These are phyloP conservation scores for Channa striata DNA, from an alignment of 2,797 vertebrate genomes.

Conservation along the genomic window DNA sequence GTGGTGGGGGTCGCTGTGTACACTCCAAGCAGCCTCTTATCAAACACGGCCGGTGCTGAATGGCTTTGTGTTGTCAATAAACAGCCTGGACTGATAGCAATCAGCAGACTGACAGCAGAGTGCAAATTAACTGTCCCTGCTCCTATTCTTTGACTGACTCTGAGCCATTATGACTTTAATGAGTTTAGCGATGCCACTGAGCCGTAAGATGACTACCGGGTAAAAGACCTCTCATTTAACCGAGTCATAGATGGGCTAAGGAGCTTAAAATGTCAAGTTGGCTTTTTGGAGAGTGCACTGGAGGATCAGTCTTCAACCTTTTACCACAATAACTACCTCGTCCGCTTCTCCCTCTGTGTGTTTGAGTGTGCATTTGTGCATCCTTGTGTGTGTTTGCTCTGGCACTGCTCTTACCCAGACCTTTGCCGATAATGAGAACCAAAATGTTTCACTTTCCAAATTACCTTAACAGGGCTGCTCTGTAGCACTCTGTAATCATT, in stretches of 20 bases:
- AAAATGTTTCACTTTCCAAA: slow-evolving; percentile 71
- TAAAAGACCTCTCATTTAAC: slow-evolving; percentile 63
- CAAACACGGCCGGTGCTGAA: slow-evolving; percentile 47
- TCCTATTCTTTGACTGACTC: slow-evolving; percentile 59
- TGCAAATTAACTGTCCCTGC: slow-evolving; percentile 69
- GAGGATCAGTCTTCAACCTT: slow-evolving; percentile 53
- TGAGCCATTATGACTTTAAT: slow-evolving; percentile 71
- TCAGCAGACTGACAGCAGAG: slow-evolving; percentile 54
- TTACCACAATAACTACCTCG: slow-evolving; percentile 39
- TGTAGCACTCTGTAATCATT: slow-evolving; percentile 73
- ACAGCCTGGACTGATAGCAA: slow-evolving; percentile 70
- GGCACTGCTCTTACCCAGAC: slow-evolving; percentile 19
- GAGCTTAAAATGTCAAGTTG: slow-evolving; percentile 77
- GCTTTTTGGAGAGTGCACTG: slow-evolving; percentile 46
- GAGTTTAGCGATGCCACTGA: slow-evolving; percentile 67
- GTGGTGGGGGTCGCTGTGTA: not conserved
- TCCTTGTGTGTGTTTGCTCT: slow-evolving; percentile 16
- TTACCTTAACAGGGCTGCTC: slow-evolving; percentile 66
- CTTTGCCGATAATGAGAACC: slow-evolving; percentile 66
- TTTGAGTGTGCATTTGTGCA: not conserved
- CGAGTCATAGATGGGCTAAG: slow-evolving; percentile 45
- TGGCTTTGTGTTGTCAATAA: slow-evolving; percentile 70
- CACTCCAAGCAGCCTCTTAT: slow-evolving; percentile 37
- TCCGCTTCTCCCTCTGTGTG: slow-evolving; percentile 8
- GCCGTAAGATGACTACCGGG: slow-evolving; percentile 50